Percentiles rank a stretch among this genome's conserved stretches.
phyloP scores from a whole-genome alignment of 2,113 vertebrate species.

The Podarcis muralis region DNA sequence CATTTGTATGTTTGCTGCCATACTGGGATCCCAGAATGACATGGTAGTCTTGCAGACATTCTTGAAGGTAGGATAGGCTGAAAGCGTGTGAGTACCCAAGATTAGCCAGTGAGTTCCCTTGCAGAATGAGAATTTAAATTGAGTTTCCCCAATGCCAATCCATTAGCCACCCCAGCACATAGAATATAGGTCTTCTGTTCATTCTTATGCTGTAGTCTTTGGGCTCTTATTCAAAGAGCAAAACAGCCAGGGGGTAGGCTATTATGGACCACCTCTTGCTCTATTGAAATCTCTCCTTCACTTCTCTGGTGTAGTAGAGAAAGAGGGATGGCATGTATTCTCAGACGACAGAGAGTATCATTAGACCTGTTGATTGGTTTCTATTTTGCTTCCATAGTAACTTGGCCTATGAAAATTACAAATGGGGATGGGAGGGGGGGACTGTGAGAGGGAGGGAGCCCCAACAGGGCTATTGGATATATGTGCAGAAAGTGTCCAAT shows the following conservation, averaged over 20 bases:
- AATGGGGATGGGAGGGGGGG: not conserved
- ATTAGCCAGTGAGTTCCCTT: not conserved
- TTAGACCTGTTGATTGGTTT: not conserved
- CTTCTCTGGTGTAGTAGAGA: not conserved
- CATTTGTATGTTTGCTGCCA: no score
- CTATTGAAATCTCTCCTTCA: slow-evolving; percentile 35
- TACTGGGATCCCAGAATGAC: no score
- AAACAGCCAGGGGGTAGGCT: not conserved
- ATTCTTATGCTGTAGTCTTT: not conserved
- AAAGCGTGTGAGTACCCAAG: not conserved
- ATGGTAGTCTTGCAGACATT: not conserved
- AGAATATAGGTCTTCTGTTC: slow-evolving; percentile 1
- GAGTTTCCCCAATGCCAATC: not conserved
- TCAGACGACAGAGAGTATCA: not conserved
- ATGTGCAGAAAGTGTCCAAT: not conserved
- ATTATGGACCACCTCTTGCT: not conserved
- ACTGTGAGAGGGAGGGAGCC: not conserved
- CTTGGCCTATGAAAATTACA: not conserved
- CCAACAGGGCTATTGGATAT: not conserved
- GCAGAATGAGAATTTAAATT: not conserved
- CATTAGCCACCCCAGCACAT: not conserved
- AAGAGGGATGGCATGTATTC: slow-evolving; percentile 8
- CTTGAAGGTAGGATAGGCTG: not conserved
- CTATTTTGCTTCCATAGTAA: not conserved
- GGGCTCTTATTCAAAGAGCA: not conserved